phyloP scores from a whole-genome alignment of 1,140 invertebrate species.

The Achatina immaculata region DNA sequence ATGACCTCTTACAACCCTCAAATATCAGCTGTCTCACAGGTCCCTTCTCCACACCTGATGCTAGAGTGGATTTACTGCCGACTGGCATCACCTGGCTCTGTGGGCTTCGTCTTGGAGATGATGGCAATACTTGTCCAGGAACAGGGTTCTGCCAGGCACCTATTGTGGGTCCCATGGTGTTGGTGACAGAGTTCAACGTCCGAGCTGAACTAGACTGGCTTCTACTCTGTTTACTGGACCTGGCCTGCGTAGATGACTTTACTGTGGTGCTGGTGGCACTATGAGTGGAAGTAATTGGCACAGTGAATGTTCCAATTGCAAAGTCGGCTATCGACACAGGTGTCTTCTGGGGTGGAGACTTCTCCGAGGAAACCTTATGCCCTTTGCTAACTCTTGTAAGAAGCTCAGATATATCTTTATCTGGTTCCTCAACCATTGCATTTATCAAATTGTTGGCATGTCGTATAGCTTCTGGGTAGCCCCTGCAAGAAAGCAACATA shows the following conservation, averaged over 20 bases:
- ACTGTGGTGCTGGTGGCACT: conserved; percentile 60
- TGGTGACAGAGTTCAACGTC: neutral
- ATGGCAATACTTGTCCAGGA: conserved; percentile 71
- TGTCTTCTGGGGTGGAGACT: conserved; percentile 36
- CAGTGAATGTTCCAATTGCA: conserved; percentile 46
- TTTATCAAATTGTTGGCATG: conserved; percentile 89
- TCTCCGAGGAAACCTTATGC: conserved; percentile 65
- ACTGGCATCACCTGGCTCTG: conserved; percentile 71
- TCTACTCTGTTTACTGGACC: conserved; percentile 1
- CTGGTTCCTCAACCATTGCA: conserved; percentile 90
- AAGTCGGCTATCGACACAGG: conserved; percentile 41
- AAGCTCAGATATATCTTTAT: conserved; percentile 89
- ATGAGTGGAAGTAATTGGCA: conserved; percentile 43
- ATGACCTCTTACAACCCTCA: conserved; percentile 69
- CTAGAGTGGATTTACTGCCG: neutral
- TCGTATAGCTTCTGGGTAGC: conserved; percentile 89
- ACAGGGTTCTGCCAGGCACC: conserved; percentile 34
- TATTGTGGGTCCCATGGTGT: conserved; percentile 19
- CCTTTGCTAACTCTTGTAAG: conserved; percentile 70
- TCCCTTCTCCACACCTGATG: conserved; percentile 34
- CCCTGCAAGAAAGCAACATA: conserved; percentile 74
- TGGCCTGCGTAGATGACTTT: conserved; percentile 20
- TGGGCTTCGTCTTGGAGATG: conserved; percentile 47
- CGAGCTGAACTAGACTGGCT: conserved; percentile 65
- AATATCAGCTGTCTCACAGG: conserved; percentile 39